phyloP scores from a whole-genome alignment of 2,888 invertebrate genomes.

The Sphecodes monilicornis region DNA sequence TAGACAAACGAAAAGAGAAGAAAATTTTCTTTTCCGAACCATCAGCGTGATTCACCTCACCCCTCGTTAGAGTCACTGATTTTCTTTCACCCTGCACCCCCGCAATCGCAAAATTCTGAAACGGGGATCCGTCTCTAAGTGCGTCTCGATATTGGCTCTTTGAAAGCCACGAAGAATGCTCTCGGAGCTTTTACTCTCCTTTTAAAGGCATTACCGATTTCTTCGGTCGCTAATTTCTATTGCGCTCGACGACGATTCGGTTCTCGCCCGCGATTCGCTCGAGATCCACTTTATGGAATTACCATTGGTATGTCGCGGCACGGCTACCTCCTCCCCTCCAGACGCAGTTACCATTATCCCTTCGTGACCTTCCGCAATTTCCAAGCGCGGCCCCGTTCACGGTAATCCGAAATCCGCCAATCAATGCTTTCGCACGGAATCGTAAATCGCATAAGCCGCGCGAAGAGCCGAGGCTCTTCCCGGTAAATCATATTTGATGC shows the following conservation, averaged over 20 bases:
- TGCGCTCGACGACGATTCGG: conserved; percentile 40
- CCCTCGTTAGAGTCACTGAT: conserved; percentile 20
- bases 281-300: conserved; percentile 62
- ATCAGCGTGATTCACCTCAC: not conserved
- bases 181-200: not conserved
- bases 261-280: conserved; percentile 49
- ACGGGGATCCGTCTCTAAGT: not conserved
- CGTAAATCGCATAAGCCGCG: conserved; percentile 69
- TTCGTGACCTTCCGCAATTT: conserved; percentile 67
- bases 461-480: conserved; percentile 43
- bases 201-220: conserved; percentile 29
- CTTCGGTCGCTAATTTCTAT: conserved; percentile 44
- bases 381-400: conserved; percentile 38
- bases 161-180: conserved; percentile 7
- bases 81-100: conserved; percentile 7
- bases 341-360: conserved; percentile 60
- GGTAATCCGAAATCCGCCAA: conserved; percentile 63
- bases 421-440: conserved; percentile 67
- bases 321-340: not conserved
- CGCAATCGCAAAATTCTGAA: conserved; percentile 8
- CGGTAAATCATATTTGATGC: conserved; percentile 64
- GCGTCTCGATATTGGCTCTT: conserved; percentile 1
- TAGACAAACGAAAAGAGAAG: not conserved
- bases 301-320: conserved; percentile 35
- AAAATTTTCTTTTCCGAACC: not conserved